A percentile compares a stretch with the other conserved stretches of the same genome.
These are phyloP conservation scores for Cololabis saira DNA, from an alignment of 2,113 vertebrate species.

Conservation along the genomic window DNA sequence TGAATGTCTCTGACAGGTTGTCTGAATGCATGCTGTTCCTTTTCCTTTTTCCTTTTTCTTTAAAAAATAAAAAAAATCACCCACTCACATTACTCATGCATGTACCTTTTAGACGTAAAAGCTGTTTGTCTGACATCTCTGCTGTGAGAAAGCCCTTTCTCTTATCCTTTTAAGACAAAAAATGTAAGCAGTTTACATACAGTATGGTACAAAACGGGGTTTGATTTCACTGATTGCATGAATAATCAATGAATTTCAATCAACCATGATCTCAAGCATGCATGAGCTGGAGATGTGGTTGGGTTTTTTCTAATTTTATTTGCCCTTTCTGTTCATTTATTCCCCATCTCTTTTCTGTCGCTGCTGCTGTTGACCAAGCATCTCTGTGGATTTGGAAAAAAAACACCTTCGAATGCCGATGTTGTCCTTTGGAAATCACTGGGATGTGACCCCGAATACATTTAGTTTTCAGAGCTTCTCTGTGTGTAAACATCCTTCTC, in stretches of 20 bases:
- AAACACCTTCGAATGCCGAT: conserved; percentile 48
- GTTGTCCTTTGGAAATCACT: conserved; percentile 44
- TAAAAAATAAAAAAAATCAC: conserved; percentile 1
- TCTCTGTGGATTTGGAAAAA: conserved; percentile 21
- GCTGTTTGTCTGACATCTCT: conserved; percentile 28
- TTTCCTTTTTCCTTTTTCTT: not conserved
- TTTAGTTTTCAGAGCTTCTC: conserved; percentile 9
- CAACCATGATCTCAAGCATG: conserved; percentile 17
- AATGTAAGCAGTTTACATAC: no score
- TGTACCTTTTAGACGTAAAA: conserved; percentile 13
- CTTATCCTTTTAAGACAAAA: not conserved
- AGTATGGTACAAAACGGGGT: no score
- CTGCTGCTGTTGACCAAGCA: conserved; percentile 41
- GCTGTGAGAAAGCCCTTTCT: conserved; percentile 8
- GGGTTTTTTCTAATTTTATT: not conserved
- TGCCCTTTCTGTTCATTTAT: conserved; percentile 22
- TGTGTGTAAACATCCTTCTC: not conserved
- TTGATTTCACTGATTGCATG: no score
- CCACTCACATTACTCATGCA: conserved; percentile 7
- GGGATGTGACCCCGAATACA: conserved; percentile 55
- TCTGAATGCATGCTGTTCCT: conserved; percentile 22
- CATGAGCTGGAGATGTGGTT: conserved; percentile 17
- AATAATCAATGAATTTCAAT: no score
- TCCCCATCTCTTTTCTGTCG: conserved; percentile 1
- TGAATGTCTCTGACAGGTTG: conserved; percentile 10